These are phyloP conservation scores for Hirundichthys speculiger DNA, from an alignment of 2,113 vertebrate genomes.

Conservation along the genomic window DNA sequence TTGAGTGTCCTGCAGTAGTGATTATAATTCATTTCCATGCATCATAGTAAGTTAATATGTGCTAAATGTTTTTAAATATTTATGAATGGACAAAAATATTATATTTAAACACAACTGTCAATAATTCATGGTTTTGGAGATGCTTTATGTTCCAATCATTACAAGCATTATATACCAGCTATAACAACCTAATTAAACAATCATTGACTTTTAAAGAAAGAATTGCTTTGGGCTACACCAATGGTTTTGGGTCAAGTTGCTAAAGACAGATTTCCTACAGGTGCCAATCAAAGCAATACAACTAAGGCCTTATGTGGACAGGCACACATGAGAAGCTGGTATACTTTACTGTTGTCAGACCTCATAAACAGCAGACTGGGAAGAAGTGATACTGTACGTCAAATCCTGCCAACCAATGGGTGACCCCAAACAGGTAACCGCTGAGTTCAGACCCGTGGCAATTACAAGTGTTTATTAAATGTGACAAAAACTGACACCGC, in stretches of 20 bases:
- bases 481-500: neutral
- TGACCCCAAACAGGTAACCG: too few species aligned
- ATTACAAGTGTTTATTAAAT: too few species aligned
- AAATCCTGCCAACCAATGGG: neutral
- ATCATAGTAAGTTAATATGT: neutral
- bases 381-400: too few species aligned
- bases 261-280: neutral
- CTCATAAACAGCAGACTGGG: conserved; percentile 7
- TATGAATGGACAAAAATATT: too few species aligned
- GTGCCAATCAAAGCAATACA: conserved; percentile 5
- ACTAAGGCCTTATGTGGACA: neutral
- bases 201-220: neutral
- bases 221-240: neutral
- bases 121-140: too few species aligned
- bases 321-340: neutral
- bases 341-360: neutral
- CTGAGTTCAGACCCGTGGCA: too few species aligned
- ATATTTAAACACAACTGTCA: too few species aligned
- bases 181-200: neutral
- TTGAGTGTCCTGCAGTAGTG: neutral
- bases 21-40: neutral
- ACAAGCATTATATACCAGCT: too few species aligned
- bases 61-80: too few species aligned
- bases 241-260: conserved; percentile 1
- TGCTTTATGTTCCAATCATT: too few species aligned